Conservation (phyloP, 2,113 vertebrate species). For the human (Homo sapiens) region DNA sequence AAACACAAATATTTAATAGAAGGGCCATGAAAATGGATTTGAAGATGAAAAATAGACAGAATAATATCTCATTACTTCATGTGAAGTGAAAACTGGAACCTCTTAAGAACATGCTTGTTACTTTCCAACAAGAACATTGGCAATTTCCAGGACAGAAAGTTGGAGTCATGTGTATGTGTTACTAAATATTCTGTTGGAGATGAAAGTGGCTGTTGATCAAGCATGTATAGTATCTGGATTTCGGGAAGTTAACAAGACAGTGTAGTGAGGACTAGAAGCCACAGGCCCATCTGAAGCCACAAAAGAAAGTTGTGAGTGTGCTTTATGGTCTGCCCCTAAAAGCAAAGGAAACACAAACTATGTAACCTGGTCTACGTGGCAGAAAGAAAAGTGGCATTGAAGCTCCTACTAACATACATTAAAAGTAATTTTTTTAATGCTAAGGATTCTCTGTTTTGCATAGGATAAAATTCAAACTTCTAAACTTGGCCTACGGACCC, state of each 20-base stretch:
- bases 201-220: neutral
- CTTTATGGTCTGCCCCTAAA: neutral
- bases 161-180: neutral
- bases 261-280: neutral
- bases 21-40: slow-evolving; percentile 59
- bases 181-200: neutral
- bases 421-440: neutral
- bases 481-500: neutral
- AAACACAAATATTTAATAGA: slow-evolving; percentile 64
- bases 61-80: slow-evolving; percentile 43
- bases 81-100: slow-evolving; percentile 10
- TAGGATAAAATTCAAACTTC: neutral
- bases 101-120: slow-evolving; percentile 13
- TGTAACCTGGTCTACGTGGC: neutral
- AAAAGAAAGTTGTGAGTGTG: neutral
- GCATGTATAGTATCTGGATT: neutral
- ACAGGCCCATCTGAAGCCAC: neutral
- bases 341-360: neutral
- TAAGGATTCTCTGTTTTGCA: neutral
- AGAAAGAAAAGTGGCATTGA: neutral
- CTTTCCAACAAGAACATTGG: slow-evolving; percentile 25
- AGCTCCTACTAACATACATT: neutral
- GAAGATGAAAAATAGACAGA: slow-evolving; percentile 68
- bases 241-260: neutral
- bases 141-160: slow-evolving; percentile 25